phyloP scores from a whole-genome alignment of 1,140 invertebrate species.

The Drosophila guanche region DNA sequence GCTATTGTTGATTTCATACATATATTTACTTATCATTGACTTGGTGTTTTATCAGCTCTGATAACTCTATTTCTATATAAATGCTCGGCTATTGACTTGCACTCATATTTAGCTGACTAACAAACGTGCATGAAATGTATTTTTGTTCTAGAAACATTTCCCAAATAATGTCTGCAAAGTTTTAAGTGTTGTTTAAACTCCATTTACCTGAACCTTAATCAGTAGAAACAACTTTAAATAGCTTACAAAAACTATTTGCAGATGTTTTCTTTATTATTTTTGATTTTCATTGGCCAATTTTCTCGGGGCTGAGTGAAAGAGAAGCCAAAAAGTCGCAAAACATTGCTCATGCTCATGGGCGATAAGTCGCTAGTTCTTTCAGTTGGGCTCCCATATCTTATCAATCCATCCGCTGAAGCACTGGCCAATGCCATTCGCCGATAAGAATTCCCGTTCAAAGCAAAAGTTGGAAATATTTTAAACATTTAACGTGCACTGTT shows the following conservation, averaged over 20 bases:
- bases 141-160: too few species aligned
- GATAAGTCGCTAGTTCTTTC: conserved; percentile 13
- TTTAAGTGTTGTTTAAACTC: too few species aligned
- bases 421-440: conserved; percentile 38
- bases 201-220: too few species aligned
- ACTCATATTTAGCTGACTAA: too few species aligned
- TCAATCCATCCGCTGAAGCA: conserved; percentile 30
- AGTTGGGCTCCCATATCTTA: conserved; percentile 32
- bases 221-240: not conserved
- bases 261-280: conserved; percentile 3
- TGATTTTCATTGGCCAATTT: conserved; percentile 2
- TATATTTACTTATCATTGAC: conserved; percentile 30
- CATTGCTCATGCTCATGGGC: not conserved
- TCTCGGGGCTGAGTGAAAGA: conserved; percentile 25
- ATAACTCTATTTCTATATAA: too few species aligned
- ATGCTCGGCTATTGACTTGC: too few species aligned
- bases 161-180: too few species aligned
- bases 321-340: conserved; percentile 19
- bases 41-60: conserved; percentile 18
- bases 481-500: conserved; percentile 31
- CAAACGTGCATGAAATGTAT: too few species aligned
- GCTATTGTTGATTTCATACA: not conserved
- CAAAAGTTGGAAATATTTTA: conserved; percentile 17
- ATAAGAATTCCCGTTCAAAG: conserved; percentile 39
- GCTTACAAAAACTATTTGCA: conserved; percentile 6